phyloP scores from a whole-genome alignment of 1,140 invertebrate genomes.

The Bombus terrestris region DNA sequence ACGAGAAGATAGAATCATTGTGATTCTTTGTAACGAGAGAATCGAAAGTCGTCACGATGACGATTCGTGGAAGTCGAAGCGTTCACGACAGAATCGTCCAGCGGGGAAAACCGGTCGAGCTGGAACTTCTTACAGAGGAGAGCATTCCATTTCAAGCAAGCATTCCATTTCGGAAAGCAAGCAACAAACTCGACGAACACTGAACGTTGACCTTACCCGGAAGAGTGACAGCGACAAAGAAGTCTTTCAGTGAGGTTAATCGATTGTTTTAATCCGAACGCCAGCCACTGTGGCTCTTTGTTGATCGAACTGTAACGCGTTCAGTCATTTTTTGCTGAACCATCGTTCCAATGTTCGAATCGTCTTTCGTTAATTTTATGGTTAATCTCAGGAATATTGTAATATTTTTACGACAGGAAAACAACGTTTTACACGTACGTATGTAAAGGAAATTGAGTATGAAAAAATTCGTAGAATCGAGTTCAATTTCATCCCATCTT shows the following conservation, averaged over 20 bases:
- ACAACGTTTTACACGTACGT: too few relatives aligned
- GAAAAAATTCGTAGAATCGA: too few relatives aligned
- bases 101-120: conserved; percentile 41
- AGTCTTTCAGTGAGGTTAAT: neutral
- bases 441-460: too few relatives aligned
- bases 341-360: neutral
- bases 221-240: conserved; percentile 3
- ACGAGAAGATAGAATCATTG: neutral
- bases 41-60: conserved; percentile 41
- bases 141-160: conserved; percentile 43
- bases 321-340: neutral
- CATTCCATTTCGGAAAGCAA: conserved; percentile 52
- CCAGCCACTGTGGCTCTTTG: neutral
- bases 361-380: neutral
- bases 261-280: conserved; percentile 17
- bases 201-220: conserved; percentile 50
- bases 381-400: neutral
- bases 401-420: too few relatives aligned
- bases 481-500: too few relatives aligned
- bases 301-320: neutral
- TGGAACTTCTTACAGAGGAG: conserved; percentile 31
- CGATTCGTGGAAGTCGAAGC: conserved; percentile 17
- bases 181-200: conserved; percentile 10
- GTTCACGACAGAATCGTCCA: conserved; percentile 6
- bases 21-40: neutral